Base-by-base conservation (phyloP, 2,797 vertebrate genomes). In the Cryptoprocta ferox region DNA sequence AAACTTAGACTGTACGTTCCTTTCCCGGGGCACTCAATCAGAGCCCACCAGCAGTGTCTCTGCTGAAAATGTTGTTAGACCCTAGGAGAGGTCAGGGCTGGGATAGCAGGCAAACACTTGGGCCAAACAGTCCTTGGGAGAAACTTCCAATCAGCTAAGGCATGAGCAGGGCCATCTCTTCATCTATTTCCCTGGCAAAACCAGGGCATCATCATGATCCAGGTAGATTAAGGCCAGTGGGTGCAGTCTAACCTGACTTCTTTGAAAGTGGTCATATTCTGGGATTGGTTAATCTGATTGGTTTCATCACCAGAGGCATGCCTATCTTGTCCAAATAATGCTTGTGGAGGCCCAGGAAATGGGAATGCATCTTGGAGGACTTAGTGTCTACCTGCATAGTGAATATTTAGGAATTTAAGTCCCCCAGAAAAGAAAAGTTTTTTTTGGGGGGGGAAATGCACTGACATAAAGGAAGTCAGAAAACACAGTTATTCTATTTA, bases 401-500 rank as follows among this genome's bases (percentile, higher is more conserved):
- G 80, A 84, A 61, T 56, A 59, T 39, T 93, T 84, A 93, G 91
- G 50, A 93, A 81, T 93, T 66, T 85, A 48, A 56, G 26, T 32
- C 26, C 1, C 13, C 24, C 21, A 11, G 42, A 75, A 4, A 75
- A 32, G 71, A 79, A 79, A 39, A 79, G 50, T 3, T 21, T 35
- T 59, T 24, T 24, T n/a, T n/a, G n/a, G 68, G 12, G 24, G 28
- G n/a, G 13, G 50, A 19, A 45, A 71, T 4, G 83, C n/a, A 92
- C 4, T 45, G 53, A 35, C 71, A 85, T 45, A 53, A 96, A 92
- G 24, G 30, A 95, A 93, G 65, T 66, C 65, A 84, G 91, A 83
- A 88, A 96, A 80, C 65, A 93, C 75, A 95, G 87, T n/a, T 42
- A 95, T 9, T 90, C 50, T 70, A 61, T 93, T 94, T 56, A 61